phyloP scores from a whole-genome alignment of 2,888 invertebrate genomes.

The Subacronicta megacephala region DNA sequence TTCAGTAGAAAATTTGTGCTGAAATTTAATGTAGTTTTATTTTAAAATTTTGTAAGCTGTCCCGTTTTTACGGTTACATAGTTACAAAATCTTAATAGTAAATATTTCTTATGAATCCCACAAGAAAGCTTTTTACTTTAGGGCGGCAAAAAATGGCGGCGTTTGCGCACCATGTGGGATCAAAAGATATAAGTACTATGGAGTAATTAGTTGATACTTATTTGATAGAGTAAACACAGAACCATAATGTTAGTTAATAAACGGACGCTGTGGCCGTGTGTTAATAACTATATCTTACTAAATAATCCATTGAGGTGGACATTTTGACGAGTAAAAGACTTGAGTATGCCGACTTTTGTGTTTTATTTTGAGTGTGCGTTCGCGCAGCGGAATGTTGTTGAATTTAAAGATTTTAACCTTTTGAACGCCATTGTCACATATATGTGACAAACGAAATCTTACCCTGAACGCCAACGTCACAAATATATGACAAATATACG shows the following conservation, averaged over 20 bases:
- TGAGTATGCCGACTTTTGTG: slow-evolving; percentile 54
- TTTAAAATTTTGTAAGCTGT: slow-evolving; percentile 29
- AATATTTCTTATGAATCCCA: slow-evolving; percentile 27
- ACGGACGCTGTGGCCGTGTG: slow-evolving; percentile 53
- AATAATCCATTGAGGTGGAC: slow-evolving; percentile 60
- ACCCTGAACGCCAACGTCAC: too few species aligned
- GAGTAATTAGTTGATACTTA: slow-evolving; percentile 43
- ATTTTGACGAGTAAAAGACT: slow-evolving; percentile 71
- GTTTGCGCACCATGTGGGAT: not conserved
- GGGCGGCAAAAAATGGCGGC: not conserved
- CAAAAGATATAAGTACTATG: slow-evolving; percentile 34
- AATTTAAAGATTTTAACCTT: too few species aligned
- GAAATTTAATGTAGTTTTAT: slow-evolving; percentile 1
- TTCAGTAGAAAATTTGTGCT: slow-evolving; percentile 10
- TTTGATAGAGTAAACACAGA: slow-evolving; percentile 41
- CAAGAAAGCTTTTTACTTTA: not conserved
- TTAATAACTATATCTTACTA: slow-evolving; percentile 64
- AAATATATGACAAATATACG: too few species aligned
- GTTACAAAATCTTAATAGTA: slow-evolving; percentile 44
- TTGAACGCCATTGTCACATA: too few species aligned
- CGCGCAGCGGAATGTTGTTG: too few species aligned
- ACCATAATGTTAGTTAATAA: slow-evolving; percentile 50
- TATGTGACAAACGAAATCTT: too few species aligned
- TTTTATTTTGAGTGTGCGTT: slow-evolving; percentile 55
- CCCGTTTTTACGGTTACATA: slow-evolving; percentile 54